phyloP scores from a whole-genome alignment of 2,797 vertebrate species.

The Fistularia tabacaria region DNA sequence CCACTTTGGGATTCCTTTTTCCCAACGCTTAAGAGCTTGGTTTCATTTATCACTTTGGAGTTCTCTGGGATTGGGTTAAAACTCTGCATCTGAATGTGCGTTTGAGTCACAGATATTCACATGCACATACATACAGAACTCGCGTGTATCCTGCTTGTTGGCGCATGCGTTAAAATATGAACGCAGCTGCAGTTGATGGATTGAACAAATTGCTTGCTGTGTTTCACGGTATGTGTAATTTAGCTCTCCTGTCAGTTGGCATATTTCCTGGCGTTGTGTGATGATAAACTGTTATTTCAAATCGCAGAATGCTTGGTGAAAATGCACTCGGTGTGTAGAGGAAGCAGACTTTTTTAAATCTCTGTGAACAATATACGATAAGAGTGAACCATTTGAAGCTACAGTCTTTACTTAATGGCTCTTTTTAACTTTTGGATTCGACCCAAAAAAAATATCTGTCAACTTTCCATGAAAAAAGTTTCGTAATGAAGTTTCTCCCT shows the following conservation, averaged over 20 bases:
- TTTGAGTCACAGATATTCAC: constrained; percentile 13
- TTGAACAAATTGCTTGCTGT: constrained; percentile 34
- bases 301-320: constrained; percentile 51
- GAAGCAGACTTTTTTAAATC: constrained; percentile 16
- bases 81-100: constrained; percentile 10
- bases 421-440: constrained; percentile 39
- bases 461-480: constrained; percentile 37
- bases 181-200: constrained; percentile 46
- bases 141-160: constrained; percentile 14
- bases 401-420: constrained; percentile 30
- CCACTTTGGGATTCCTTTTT: constrained; percentile 27
- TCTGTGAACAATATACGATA: constrained; percentile 28
- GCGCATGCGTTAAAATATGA: constrained; percentile 33
- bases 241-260: constrained; percentile 64
- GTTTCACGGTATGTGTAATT: constrained; percentile 36
- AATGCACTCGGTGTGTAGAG: constrained; percentile 38
- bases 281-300: constrained; percentile 67
- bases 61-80: constrained; percentile 35
- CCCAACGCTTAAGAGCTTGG: constrained; percentile 7
- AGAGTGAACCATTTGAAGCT: constrained; percentile 21
- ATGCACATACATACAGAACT: constrained; percentile 7
- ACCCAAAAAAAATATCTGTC: constrained; percentile 19
- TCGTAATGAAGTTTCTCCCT: constrained; percentile 26
- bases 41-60: constrained; percentile 35
- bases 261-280: constrained; percentile 65